These are phyloP conservation scores for Xyrauchen texanus DNA, from an alignment of 2,113 vertebrate genomes.

Conservation along the genomic window DNA sequence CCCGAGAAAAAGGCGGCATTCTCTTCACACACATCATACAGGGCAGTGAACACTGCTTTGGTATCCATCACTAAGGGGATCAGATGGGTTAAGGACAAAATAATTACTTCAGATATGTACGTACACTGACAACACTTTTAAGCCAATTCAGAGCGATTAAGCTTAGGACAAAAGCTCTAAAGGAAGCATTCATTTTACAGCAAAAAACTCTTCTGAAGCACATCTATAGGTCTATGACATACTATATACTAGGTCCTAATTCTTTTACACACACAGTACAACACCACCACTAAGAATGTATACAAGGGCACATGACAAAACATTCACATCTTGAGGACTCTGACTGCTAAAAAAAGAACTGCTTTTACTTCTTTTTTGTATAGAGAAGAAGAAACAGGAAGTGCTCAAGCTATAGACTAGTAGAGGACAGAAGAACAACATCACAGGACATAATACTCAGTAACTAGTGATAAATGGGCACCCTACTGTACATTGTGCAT, in stretches of 20 bases:
- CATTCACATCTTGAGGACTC: background rate
- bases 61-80: constrained; percentile 79
- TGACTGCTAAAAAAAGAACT: background rate
- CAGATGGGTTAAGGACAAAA: background rate
- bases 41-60: constrained; percentile 79
- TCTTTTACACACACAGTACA: background rate
- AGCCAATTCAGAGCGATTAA: background rate
- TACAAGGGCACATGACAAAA: background rate
- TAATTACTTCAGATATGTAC: constrained; percentile 3
- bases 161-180: background rate
- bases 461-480: background rate
- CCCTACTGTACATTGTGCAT: background rate
- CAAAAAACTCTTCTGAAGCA: background rate
- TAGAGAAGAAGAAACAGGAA: background rate
- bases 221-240: no score
- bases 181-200: background rate
- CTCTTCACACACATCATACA: constrained; percentile 83
- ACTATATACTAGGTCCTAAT: background rate
- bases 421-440: background rate
- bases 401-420: background rate
- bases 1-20: constrained; percentile 82
- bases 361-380: background rate
- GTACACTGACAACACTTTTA: background rate
- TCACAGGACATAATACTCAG: background rate
- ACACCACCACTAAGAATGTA: background rate